Evolutionary conservation across 1,140 invertebrate genomes (phyloP).

Genomic region (Pseudomyrmex gracilis): DNA sequence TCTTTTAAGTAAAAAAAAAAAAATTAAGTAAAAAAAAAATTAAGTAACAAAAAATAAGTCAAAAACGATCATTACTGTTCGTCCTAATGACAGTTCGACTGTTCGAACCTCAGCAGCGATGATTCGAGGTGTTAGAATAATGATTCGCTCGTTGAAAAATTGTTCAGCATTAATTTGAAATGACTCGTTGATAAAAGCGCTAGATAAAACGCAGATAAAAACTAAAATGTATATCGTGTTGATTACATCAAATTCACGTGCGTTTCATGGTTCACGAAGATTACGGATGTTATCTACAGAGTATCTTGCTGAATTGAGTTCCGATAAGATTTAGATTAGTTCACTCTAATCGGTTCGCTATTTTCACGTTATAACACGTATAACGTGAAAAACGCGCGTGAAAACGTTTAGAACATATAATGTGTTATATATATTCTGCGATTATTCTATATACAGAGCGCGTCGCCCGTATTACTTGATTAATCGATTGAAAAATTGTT

Average conservation of each 20-base stretch:
- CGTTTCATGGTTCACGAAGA: conserved; percentile 8
- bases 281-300: conserved; percentile 14
- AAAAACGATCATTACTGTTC: too few species aligned
- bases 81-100: neutral
- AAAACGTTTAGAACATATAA: neutral
- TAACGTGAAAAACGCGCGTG: too few species aligned
- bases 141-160: neutral
- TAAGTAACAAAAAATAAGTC: too few species aligned
- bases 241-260: conserved; percentile 15
- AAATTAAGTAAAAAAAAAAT: too few species aligned
- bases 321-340: conserved; percentile 47
- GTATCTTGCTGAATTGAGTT: neutral
- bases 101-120: neutral
- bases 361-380: neutral
- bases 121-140: neutral
- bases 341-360: neutral
- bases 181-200: conserved; percentile 13
- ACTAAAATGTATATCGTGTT: conserved; percentile 10
- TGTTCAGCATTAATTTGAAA: neutral
- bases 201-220: neutral
- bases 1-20: too few species aligned
- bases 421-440: neutral
- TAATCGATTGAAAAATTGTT: too few species aligned
- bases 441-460: too few species aligned
- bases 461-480: too few species aligned